Conservation (phyloP, 1,140 invertebrate genomes). For the Drosophila arawakana region DNA sequence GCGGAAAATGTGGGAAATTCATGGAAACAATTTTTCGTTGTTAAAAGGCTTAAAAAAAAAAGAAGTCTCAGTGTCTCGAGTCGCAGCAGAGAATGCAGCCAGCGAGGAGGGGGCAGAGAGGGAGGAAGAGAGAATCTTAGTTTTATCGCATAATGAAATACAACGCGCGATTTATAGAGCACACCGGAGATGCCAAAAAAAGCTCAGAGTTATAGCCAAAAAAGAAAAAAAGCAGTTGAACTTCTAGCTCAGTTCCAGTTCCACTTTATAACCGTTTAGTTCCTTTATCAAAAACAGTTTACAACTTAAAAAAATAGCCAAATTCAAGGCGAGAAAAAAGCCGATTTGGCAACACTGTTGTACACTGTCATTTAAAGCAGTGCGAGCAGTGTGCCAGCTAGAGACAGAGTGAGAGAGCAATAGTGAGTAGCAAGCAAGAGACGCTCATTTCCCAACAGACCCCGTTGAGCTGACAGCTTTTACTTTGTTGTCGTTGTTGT, state of each 20-base stretch:
- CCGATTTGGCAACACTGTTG: no score
- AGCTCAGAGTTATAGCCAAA: no score
- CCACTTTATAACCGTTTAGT: no score
- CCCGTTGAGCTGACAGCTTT: slow-evolving; percentile 10
- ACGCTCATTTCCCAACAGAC: slow-evolving; percentile 34
- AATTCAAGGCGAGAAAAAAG: no score
- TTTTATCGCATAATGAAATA: slow-evolving; percentile 39
- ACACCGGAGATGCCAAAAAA: background rate
- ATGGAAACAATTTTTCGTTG: slow-evolving; percentile 72
- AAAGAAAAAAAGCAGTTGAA: no score
- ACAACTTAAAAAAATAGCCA: no score
- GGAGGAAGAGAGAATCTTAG: slow-evolving; percentile 1
- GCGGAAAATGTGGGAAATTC: slow-evolving; percentile 79
- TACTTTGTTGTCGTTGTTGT: slow-evolving; percentile 50
- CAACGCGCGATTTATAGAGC: slow-evolving; percentile 50
- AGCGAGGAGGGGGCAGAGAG: background rate
- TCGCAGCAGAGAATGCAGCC: slow-evolving; percentile 9
- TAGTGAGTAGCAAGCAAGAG: slow-evolving; percentile 8
- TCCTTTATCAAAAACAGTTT: no score
- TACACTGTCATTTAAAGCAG: no score
- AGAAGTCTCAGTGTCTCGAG: slow-evolving; percentile 24
- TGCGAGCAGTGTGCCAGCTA: no score
- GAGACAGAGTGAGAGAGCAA: no score
- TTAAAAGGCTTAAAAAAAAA: slow-evolving; percentile 52
- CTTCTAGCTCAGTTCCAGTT: no score